Evolutionary conservation across 2,113 vertebrate species (phyloP).

Genomic region (Notiomystis cincta): DNA sequence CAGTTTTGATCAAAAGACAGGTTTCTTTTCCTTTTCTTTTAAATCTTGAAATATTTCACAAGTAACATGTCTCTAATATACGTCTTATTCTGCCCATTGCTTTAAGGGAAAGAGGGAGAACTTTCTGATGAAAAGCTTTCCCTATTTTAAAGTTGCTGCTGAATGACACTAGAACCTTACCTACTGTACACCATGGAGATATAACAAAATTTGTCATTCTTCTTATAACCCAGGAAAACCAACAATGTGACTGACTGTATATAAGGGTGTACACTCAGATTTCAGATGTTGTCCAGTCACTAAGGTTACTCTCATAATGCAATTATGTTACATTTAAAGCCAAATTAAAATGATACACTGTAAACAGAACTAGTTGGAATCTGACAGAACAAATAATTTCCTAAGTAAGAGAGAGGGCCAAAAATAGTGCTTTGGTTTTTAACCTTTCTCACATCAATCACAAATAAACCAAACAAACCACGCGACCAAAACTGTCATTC

Average conservation of each 20-base stretch:
- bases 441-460: not conserved
- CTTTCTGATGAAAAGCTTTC: not conserved
- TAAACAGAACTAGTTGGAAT: not conserved
- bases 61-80: no score
- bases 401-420: not conserved
- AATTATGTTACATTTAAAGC: not conserved
- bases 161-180: not conserved
- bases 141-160: not conserved
- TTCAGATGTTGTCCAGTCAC: not conserved
- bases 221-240: not conserved
- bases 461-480: not conserved
- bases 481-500: not conserved
- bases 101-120: not conserved
- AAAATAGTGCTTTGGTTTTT: not conserved
- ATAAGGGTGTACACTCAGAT: not conserved
- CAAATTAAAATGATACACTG: not conserved
- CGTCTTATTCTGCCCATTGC: not conserved
- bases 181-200: rapidly evolving
- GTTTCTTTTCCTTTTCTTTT: rapidly evolving
- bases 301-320: not conserved
- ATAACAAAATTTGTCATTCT: not conserved
- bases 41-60: not conserved
- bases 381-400: not conserved
- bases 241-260: not conserved
- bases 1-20: not conserved